These are phyloP conservation scores for Drosophila borealis DNA, from an alignment of 2,888 invertebrate species.

Conservation along the genomic window DNA sequence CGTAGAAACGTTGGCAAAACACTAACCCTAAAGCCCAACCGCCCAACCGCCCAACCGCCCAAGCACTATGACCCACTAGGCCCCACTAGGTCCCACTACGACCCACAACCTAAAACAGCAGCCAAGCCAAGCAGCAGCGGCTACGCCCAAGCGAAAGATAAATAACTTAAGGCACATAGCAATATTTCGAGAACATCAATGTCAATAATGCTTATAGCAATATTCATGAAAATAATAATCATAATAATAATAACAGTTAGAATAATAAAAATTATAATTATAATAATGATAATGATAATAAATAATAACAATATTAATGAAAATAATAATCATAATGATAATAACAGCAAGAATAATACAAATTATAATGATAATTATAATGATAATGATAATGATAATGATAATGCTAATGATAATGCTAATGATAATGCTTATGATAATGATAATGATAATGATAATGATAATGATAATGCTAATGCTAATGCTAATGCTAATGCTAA, in stretches of 20 bases:
- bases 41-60: neutral
- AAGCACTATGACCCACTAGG: neutral
- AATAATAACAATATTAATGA: neutral
- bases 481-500: no score
- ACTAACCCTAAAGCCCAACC: constrained; percentile 1
- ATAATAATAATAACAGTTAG: neutral
- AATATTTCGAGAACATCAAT: constrained; percentile 11
- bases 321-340: neutral
- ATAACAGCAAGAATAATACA: no score
- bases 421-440: no score
- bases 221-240: constrained; percentile 1
- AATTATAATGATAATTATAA: neutral
- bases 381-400: no score
- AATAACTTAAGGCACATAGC: constrained; percentile 10
- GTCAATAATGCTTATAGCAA: neutral
- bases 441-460: no score
- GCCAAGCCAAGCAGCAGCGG: constrained; percentile 25
- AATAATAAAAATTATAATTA: neutral
- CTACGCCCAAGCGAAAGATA: constrained; percentile 49
- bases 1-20: constrained; percentile 41
- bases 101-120: neutral
- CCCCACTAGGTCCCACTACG: no score
- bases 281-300: neutral
- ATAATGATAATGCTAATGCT: no score
- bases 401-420: no score